A percentile compares a stretch with the other conserved stretches of the same genome.
These are phyloP conservation scores for Melitaea cinxia DNA, from an alignment of 1,140 invertebrate genomes.

Conservation along the genomic window DNA sequence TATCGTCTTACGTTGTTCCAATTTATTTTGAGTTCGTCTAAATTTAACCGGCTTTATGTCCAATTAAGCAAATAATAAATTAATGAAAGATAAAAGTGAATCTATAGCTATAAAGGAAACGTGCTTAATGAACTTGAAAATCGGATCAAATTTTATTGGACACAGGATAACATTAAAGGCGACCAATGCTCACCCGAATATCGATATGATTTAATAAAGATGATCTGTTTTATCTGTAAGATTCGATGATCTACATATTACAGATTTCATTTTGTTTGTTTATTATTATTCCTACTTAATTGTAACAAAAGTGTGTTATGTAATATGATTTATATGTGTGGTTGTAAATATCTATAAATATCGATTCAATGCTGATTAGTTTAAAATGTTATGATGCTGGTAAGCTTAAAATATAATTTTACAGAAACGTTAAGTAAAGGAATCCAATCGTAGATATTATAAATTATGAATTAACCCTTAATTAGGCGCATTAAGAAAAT, in stretches of 20 bases:
- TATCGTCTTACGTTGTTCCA: neutral
- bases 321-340: no score
- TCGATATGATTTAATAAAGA: neutral
- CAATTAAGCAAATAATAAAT: neutral
- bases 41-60: neutral
- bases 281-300: no score
- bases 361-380: no score
- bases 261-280: no score
- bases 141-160: neutral
- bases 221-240: neutral
- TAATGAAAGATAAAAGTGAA: neutral
- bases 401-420: no score
- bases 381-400: no score
- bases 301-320: no score
- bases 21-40: neutral
- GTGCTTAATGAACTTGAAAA: neutral
- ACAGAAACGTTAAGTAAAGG: no score
- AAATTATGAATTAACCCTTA: no score
- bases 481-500: no score
- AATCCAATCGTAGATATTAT: no score
- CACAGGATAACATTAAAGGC: neutral
- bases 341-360: no score
- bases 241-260: neutral
- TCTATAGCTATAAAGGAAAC: neutral
- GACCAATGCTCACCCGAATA: neutral